Evolutionary conservation across 1,140 invertebrate species (phyloP).

Genomic region (Drosophila punjabiensis): DNA sequence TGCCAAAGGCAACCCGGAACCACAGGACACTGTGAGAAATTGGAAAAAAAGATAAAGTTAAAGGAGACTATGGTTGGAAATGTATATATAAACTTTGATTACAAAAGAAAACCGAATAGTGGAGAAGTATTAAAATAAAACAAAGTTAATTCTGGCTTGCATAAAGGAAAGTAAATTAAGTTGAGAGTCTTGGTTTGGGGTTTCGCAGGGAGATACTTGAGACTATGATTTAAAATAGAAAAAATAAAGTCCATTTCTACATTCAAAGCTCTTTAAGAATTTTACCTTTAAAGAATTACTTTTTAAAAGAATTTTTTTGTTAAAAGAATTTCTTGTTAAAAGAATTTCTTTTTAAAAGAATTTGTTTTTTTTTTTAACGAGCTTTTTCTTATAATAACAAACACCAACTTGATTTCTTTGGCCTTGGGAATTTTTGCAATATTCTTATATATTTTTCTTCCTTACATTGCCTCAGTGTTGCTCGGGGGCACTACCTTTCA

Average conservation of each 20-base stretch:
- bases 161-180: not conserved
- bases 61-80: not conserved
- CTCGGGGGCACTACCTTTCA: slow-evolving; percentile 7
- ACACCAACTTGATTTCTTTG: not conserved
- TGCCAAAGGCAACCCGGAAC: slow-evolving; percentile 31
- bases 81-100: not conserved
- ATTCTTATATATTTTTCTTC: not conserved
- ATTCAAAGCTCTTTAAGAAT: too few species aligned
- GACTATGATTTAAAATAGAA: not conserved
- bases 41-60: not conserved
- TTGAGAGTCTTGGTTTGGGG: not conserved
- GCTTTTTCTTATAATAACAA: not conserved
- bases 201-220: not conserved
- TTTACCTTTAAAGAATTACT: too few species aligned
- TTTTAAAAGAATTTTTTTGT: too few species aligned
- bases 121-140: too few species aligned
- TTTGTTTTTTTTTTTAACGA: too few species aligned
- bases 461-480: slow-evolving; percentile 19
- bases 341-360: not conserved
- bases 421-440: not conserved
- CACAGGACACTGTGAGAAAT: slow-evolving; percentile 7
- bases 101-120: not conserved
- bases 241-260: not conserved
- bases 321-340: too few species aligned
- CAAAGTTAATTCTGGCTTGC: not conserved